These are phyloP conservation scores for Eublepharis macularius DNA, from an alignment of 2,113 vertebrate species.

Conservation along the genomic window DNA sequence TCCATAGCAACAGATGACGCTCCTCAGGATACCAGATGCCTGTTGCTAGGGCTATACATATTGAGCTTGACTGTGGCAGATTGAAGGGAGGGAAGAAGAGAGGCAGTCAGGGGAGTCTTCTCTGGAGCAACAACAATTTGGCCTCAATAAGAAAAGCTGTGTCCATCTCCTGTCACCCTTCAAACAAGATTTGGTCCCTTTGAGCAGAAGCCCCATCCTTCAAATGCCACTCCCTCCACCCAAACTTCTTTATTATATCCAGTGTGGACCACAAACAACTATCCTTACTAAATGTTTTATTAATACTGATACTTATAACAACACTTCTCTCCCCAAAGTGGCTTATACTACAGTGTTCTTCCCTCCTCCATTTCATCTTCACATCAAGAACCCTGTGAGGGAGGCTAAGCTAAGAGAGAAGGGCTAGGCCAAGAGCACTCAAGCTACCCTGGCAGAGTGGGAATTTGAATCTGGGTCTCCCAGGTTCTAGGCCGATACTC, in stretches of 20 bases:
- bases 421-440: too few relatives aligned
- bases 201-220: not conserved
- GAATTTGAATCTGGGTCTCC: too few relatives aligned
- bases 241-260: not conserved
- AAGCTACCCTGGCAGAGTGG: too few relatives aligned
- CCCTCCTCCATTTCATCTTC: too few relatives aligned
- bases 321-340: too few relatives aligned
- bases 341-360: too few relatives aligned
- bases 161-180: not conserved
- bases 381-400: too few relatives aligned
- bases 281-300: not conserved
- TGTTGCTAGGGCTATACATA: not conserved
- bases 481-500: too few relatives aligned
- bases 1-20: constrained; percentile 1
- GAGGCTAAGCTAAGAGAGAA: too few relatives aligned
- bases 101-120: not conserved
- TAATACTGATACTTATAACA: too few relatives aligned
- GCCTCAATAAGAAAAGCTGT: too few relatives aligned
- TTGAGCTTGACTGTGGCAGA: not conserved
- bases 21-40: not conserved
- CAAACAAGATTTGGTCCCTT: not conserved
- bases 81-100: not conserved
- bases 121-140: not conserved
- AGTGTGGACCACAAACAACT: not conserved
- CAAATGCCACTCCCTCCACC: not conserved